These are phyloP conservation scores for Macropus fuliginosus DNA, from an alignment of 2,797 vertebrate genomes.

Conservation along the genomic window DNA sequence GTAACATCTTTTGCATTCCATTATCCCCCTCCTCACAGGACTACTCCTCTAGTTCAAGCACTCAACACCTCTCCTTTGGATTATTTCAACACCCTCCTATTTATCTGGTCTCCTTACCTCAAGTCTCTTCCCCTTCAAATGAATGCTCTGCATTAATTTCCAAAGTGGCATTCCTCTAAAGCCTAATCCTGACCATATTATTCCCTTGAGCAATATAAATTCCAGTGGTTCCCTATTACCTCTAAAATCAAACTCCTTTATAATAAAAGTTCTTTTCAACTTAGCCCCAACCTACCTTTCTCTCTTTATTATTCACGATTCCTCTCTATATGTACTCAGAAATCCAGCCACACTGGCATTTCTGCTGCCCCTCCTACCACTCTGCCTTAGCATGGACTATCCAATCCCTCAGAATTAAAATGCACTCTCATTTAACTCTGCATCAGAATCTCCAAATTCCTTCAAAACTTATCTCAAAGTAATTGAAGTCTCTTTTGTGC, in stretches of 20 bases:
- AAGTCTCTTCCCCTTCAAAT: neutral
- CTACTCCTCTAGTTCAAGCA: neutral
- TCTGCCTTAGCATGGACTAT: neutral
- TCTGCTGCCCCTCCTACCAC: neutral
- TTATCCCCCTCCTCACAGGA: neutral
- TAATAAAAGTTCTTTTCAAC: neutral
- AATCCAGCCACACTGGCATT: neutral
- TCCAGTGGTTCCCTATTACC: neutral
- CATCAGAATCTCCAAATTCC: neutral
- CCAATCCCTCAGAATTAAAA: neutral
- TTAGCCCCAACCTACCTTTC: neutral
- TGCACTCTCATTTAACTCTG: neutral
- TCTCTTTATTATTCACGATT: neutral
- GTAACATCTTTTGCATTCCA: neutral
- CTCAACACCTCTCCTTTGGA: neutral
- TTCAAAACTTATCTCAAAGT: neutral
- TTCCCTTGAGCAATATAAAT: neutral
- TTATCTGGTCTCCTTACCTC: neutral
- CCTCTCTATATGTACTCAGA: neutral
- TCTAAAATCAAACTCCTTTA: neutral
- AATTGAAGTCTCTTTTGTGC: neutral
- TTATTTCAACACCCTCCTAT: neutral
- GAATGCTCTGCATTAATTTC: neutral
- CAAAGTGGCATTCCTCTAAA: neutral
- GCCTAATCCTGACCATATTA: neutral